phyloP scores from a whole-genome alignment of 1,140 invertebrate genomes.

The Zaprionus taronus region DNA sequence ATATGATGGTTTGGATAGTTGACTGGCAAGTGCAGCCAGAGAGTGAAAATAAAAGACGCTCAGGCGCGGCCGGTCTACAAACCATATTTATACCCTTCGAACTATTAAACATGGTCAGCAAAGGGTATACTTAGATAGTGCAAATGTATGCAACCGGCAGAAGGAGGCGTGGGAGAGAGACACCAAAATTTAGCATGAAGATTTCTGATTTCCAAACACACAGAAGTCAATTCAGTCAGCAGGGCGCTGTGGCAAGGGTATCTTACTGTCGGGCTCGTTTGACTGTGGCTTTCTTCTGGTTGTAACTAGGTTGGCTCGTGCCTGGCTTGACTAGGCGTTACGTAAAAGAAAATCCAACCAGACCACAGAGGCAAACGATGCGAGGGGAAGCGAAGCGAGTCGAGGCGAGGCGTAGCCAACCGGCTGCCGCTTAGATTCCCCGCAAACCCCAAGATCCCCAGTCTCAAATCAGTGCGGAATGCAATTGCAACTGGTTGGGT shows the following conservation, averaged over 20 bases:
- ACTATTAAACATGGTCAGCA: no score
- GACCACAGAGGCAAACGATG: constrained; percentile 21
- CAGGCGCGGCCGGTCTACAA: constrained; percentile 11
- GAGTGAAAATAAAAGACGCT: constrained; percentile 63
- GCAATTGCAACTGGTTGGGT: constrained; percentile 62
- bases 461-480: constrained; percentile 38
- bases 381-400: constrained; percentile 9
- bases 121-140: no score
- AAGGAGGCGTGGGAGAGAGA: no score
- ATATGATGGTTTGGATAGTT: constrained; percentile 13
- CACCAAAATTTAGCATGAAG: no score
- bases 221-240: no score
- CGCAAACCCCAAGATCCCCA: not conserved
- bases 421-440: constrained; percentile 33
- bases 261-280: no score
- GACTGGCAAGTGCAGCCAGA: constrained; percentile 49
- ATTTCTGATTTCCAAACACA: no score
- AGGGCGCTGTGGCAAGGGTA: no score
- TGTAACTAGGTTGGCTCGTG: constrained; percentile 73
- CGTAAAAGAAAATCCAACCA: constrained; percentile 73
- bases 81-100: constrained; percentile 6
- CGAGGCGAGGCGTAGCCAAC: constrained; percentile 17
- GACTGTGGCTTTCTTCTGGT: no score
- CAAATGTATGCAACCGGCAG: no score
- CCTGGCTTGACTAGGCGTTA: constrained; percentile 57